These are phyloP conservation scores for Drosophila repletoides DNA, from an alignment of 1,140 invertebrate species.

Conservation along the genomic window DNA sequence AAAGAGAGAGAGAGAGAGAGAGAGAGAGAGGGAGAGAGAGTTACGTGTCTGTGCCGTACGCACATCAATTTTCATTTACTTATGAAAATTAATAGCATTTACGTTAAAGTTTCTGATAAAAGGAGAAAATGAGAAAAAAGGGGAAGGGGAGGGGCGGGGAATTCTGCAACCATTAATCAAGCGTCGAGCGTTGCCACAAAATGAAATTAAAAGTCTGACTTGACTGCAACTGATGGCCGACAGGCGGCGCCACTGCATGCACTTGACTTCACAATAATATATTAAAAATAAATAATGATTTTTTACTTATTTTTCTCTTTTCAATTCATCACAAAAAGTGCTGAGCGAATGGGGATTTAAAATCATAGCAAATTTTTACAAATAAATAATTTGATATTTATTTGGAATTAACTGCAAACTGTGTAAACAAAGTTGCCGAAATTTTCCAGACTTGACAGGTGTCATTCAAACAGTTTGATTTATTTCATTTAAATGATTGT, in stretches of 20 bases:
- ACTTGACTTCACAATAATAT: constrained; percentile 7
- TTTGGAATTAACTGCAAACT: too few species aligned
- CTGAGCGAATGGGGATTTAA: too few species aligned
- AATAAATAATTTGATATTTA: too few species aligned
- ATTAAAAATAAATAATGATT: constrained; percentile 5
- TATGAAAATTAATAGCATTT: constrained; percentile 50
- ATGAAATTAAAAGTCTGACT: constrained; percentile 30
- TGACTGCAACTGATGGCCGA: constrained; percentile 8
- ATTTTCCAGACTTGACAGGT: too few species aligned
- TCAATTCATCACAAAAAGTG: too few species aligned
- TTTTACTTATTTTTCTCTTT: too few species aligned
- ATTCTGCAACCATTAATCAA: constrained; percentile 27
- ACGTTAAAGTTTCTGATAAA: not conserved
- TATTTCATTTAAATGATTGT: too few species aligned
- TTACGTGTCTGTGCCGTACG: not conserved
- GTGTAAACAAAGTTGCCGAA: too few species aligned
- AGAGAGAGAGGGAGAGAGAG: too few species aligned
- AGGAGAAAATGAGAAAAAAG: constrained; percentile 1
- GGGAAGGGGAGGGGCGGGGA: not conserved
- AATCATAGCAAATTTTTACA: too few species aligned
- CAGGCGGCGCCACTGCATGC: constrained; percentile 13
- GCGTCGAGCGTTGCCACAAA: constrained; percentile 8
- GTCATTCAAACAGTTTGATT: too few species aligned
- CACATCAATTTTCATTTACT: constrained; percentile 40
- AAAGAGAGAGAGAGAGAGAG: too few species aligned